Conservation (phyloP, 2,113 vertebrate genomes). For the Hystrix cristata region DNA sequence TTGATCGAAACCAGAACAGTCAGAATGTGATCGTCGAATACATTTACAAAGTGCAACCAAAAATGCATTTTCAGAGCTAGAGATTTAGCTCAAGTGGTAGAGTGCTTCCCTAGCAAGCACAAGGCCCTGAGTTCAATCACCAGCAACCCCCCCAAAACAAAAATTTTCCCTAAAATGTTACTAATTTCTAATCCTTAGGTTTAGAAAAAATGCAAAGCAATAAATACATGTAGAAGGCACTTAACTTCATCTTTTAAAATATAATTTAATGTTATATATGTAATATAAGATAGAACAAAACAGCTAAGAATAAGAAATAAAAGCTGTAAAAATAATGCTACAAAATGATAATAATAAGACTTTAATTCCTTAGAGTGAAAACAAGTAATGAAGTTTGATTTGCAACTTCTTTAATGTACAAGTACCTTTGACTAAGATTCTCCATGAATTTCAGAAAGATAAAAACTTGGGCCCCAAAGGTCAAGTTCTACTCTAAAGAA, state of each 20-base stretch:
- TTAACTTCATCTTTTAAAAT: not conserved
- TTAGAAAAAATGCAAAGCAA: not conserved
- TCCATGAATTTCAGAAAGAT: not conserved
- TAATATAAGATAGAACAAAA: not conserved
- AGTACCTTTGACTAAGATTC: not conserved
- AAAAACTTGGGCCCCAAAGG: not conserved
- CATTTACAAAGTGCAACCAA: not conserved
- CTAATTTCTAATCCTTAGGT: not conserved
- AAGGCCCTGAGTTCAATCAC: no score
- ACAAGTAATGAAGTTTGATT: not conserved
- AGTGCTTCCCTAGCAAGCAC: no score
- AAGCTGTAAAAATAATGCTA: not conserved
- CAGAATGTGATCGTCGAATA: not conserved
- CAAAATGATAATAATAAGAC: not conserved
- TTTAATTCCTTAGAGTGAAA: not conserved
- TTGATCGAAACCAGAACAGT: not conserved
- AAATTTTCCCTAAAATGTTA: not conserved
- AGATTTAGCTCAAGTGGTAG: no score
- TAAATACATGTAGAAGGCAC: not conserved
- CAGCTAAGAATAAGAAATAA: not conserved
- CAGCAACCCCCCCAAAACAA: no score
- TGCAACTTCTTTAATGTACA: not conserved
- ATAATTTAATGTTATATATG: not conserved
- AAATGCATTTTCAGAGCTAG: no score
- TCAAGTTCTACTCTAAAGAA: not conserved